Evolutionary conservation across 2,797 vertebrate genomes (phyloP).

Genomic region (Pygocentrus nattereri): DNA sequence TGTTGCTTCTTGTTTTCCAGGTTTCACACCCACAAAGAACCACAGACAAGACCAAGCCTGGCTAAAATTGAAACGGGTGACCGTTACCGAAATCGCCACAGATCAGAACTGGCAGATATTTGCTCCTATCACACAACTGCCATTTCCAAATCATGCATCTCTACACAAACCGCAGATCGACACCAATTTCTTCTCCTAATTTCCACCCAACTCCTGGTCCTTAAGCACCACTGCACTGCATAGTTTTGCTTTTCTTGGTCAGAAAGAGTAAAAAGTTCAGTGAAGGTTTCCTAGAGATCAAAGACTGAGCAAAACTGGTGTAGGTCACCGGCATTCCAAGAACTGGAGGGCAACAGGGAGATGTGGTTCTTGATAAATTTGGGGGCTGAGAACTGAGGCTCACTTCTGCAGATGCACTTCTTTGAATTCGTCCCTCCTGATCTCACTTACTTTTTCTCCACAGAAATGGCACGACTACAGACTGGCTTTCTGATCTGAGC

Average conservation of each 20-base stretch:
- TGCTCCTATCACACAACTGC: neutral
- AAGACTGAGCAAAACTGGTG: neutral
- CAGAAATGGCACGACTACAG: neutral
- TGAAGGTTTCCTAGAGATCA: neutral
- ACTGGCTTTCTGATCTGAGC: neutral
- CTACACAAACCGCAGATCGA: neutral
- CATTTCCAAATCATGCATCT: neutral
- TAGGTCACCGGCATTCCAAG: slow-evolving; percentile 7
- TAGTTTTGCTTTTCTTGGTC: neutral
- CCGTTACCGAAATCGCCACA: no score
- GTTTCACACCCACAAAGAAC: no score
- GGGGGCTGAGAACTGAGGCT: slow-evolving; percentile 2
- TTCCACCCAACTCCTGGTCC: neutral
- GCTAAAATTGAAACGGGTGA: no score
- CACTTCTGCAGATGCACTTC: neutral
- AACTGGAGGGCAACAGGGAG: neutral
- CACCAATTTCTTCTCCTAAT: neutral
- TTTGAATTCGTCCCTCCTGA: neutral
- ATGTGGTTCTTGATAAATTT: neutral
- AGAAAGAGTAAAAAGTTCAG: neutral
- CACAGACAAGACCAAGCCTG: no score
- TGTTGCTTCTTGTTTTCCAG: no score
- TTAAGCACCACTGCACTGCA: neutral
- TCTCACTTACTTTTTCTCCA: neutral
- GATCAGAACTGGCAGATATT: neutral